phyloP scores from a whole-genome alignment of 2,797 vertebrate genomes.

The Chloroceryle amazona region DNA sequence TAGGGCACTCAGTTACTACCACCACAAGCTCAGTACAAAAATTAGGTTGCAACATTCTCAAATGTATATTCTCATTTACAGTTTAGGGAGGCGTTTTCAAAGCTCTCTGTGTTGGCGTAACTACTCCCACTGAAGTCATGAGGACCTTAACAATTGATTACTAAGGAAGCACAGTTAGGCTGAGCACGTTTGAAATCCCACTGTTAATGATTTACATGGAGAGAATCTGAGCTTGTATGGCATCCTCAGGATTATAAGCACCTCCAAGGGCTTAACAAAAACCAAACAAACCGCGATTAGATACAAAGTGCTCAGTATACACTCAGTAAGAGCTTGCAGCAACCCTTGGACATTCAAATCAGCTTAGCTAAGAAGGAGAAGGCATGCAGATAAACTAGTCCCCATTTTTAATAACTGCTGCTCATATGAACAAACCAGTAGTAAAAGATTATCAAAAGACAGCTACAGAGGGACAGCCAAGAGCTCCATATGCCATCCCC shows the following conservation, averaged over 20 bases:
- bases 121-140: conserved; percentile 46
- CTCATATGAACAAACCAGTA: neutral
- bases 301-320: neutral
- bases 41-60: conserved; percentile 72
- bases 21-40: conserved; percentile 49
- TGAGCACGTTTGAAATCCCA: conserved; percentile 39
- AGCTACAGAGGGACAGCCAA: neutral
- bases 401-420: neutral
- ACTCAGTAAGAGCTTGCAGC: neutral
- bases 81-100: conserved; percentile 63
- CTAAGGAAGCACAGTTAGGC: conserved; percentile 29
- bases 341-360: conserved; percentile 1
- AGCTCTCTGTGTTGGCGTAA: neutral
- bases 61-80: conserved; percentile 71
- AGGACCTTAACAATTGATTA: conserved; percentile 52
- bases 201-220: conserved; percentile 20
- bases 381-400: neutral
- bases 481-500: neutral
- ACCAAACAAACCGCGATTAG: neutral
- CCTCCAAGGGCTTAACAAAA: conserved; percentile 28
- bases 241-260: conserved; percentile 10
- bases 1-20: conserved; percentile 64
- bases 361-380: neutral
- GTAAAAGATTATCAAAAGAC: conserved; percentile 9
- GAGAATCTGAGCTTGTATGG: neutral